Evolutionary conservation across 2,888 invertebrate genomes (phyloP).

Genomic region (Synanthedon formicaeformis): DNA sequence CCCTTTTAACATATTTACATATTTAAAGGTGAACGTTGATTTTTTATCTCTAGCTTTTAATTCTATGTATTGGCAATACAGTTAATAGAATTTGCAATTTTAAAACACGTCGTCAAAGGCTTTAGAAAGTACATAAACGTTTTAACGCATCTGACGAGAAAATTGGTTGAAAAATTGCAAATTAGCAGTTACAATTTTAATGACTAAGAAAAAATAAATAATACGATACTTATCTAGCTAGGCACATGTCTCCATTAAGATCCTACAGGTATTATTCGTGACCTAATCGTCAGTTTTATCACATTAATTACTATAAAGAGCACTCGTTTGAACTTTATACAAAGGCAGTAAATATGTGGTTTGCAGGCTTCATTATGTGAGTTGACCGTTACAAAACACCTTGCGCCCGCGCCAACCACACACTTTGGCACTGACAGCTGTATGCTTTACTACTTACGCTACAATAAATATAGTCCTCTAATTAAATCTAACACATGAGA

Average conservation of each 20-base stretch:
- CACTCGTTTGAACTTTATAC: neutral
- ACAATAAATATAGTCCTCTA: slow-evolving; percentile 19
- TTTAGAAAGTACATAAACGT: slow-evolving; percentile 1
- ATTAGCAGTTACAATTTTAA: neutral
- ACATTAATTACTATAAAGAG: neutral
- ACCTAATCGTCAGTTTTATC: neutral
- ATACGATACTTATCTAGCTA: neutral
- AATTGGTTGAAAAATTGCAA: neutral
- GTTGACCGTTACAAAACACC: slow-evolving; percentile 59
- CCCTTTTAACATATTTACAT: slow-evolving; percentile 20
- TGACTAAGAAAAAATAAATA: neutral
- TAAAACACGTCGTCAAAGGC: slow-evolving; percentile 1
- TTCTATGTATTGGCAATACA: neutral
- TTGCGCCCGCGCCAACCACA: slow-evolving; percentile 48
- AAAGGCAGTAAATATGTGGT: slow-evolving; percentile 3
- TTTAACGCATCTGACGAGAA: slow-evolving; percentile 1
- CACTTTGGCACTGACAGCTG: slow-evolving; percentile 65
- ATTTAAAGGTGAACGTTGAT: no score
- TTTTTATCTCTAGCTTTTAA: neutral
- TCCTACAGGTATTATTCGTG: neutral
- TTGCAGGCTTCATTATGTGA: slow-evolving; percentile 22
- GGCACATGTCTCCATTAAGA: neutral
- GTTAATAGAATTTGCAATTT: neutral
- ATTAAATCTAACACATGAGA: slow-evolving; percentile 3
- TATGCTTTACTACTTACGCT: slow-evolving; percentile 28